A percentile compares a stretch with the other conserved stretches of the same genome.
phyloP scores from a whole-genome alignment of 2,113 vertebrate genomes.

The Pholis gunnellus region DNA sequence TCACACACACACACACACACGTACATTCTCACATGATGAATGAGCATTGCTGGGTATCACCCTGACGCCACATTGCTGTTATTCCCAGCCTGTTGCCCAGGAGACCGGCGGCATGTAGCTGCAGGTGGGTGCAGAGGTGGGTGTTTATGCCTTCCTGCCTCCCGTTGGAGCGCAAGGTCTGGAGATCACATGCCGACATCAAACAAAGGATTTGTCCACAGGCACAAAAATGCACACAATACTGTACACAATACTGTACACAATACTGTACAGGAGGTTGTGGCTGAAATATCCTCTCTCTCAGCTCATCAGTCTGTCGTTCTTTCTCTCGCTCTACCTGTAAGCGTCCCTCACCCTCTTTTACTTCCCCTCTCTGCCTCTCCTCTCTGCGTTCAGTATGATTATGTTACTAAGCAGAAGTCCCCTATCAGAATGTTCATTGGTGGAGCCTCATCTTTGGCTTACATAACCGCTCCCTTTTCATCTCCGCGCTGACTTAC shows the following conservation, averaged over 20 bases:
- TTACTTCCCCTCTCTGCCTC: constrained; percentile 18
- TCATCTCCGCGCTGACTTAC: constrained; percentile 48
- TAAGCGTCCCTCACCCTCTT: constrained; percentile 28
- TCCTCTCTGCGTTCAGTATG: constrained; percentile 29
- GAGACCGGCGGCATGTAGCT: constrained; percentile 68
- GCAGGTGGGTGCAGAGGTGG: constrained; percentile 68
- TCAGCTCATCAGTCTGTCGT: background rate
- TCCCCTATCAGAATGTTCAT: constrained; percentile 71
- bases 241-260: background rate
- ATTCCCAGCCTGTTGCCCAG: constrained; percentile 72
- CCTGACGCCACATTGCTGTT: constrained; percentile 58
- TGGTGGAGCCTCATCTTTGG: constrained; percentile 74
- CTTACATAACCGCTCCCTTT: constrained; percentile 73
- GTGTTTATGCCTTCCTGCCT: constrained; percentile 60
- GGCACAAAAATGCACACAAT: background rate
- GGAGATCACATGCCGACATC: constrained; percentile 55
- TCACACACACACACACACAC: constrained; percentile 25
- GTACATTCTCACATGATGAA: constrained; percentile 17
- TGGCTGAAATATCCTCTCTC: background rate
- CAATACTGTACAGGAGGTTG: background rate
- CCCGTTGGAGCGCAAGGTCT: constrained; percentile 55
- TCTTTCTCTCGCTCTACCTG: constrained; percentile 11
- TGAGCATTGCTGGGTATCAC: constrained; percentile 54
- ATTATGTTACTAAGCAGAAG: constrained; percentile 82
- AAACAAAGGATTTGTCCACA: constrained; percentile 56